Base-by-base conservation (phyloP, 2,797 vertebrate genomes). In the Bufotes viridis region DNA sequence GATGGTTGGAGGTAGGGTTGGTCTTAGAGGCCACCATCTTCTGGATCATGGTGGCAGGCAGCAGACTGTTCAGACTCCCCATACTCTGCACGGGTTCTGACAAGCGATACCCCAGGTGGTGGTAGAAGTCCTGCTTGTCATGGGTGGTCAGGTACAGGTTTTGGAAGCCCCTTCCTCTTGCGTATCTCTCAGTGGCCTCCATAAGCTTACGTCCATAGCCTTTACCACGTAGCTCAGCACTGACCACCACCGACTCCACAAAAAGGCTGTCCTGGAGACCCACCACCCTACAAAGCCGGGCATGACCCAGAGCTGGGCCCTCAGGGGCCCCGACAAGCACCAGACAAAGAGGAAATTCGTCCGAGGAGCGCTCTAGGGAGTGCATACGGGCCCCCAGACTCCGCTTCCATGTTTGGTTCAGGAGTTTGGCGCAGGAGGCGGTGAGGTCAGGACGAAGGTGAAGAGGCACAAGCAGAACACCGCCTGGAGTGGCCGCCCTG, bases 121-220 rank as follows among this genome's bases (percentile, higher is more conserved):
- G 93, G 1, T 99, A 99, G 93, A 99, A 99, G 82, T 95, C 92
- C 92, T 98, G 96, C 92, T 99, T 97, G 85, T 99, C 97, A 0
- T 98, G 98, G 0, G 98, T 99, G 88, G 96, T 98, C 78, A 99
- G 96, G 89, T 93, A 97, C 79, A 99, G 93, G 22, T 94, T 93
- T 61, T 1, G 67, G 88, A 96, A 98, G 15, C 97, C 96, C 61
- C 92, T 93, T 17, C 89, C 90, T n/a, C 13, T 93, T 6, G 97
- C 96, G 34, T 97, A 99, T n/a, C 2, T 90, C 92, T 99, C 98
- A 0, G 96, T 93, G 87, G 95, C 96, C 87, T 97, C 96, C 98
- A 99, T 99, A 91, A 99, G 93, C 26, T 82, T 92, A 53, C 98
- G 95, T 1, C 98, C 98, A 0, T 96, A 97, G 90, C 98, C 98